These are phyloP conservation scores for Cydia splendana DNA, from an alignment of 1,140 invertebrate species.

Conservation along the genomic window DNA sequence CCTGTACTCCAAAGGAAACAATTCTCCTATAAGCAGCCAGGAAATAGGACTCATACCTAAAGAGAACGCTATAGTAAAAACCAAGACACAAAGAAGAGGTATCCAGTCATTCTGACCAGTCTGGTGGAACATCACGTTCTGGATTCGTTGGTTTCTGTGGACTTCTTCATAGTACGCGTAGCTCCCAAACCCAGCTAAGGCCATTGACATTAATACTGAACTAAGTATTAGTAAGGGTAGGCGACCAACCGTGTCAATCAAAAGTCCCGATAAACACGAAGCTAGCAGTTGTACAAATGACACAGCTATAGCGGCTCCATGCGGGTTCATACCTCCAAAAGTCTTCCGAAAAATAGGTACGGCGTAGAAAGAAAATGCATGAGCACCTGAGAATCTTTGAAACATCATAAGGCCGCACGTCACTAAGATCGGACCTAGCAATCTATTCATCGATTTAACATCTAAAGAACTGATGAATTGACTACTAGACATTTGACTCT, in stretches of 20 bases:
- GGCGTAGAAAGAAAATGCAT: conserved; percentile 92
- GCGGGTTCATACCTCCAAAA: conserved; percentile 91
- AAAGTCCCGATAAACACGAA: conserved; percentile 87
- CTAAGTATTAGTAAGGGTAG: conserved; percentile 89
- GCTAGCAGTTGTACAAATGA: conserved; percentile 90
- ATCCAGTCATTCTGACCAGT: conserved; percentile 88
- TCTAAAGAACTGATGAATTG: conserved; percentile 67
- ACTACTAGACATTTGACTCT: conserved; percentile 72
- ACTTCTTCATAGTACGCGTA: conserved; percentile 88
- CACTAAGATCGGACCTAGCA: conserved; percentile 86
- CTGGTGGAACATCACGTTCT: conserved; percentile 75
- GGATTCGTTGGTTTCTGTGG: conserved; percentile 78
- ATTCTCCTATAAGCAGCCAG: conserved; percentile 93
- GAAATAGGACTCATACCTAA: conserved; percentile 95
- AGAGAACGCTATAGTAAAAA: conserved; percentile 92
- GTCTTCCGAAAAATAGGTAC: conserved; percentile 91
- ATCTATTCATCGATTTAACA: conserved; percentile 71
- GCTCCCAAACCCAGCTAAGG: conserved; percentile 89
- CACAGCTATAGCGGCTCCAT: conserved; percentile 90
- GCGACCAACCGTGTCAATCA: conserved; percentile 91
- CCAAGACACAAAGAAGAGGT: conserved; percentile 88
- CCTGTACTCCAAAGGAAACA: conserved; percentile 93
- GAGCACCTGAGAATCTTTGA: conserved; percentile 91
- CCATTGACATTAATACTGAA: conserved; percentile 91
- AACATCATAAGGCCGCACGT: conserved; percentile 94